phyloP scores from a whole-genome alignment of 2,113 vertebrate genomes.

The Felis chaus region DNA sequence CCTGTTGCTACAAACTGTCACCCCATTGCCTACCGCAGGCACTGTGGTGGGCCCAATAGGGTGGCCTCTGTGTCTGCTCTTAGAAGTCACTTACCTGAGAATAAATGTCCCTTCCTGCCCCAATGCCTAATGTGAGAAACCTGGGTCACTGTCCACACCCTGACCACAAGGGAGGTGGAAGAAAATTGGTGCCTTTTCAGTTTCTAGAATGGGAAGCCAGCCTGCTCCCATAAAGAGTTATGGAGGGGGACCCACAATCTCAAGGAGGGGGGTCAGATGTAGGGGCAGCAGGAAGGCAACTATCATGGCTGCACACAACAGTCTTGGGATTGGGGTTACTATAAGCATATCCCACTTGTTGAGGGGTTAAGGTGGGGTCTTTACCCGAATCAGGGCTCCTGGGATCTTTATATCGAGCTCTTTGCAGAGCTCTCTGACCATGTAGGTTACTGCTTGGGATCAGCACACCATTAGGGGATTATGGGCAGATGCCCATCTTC shows the following conservation, averaged over 20 bases:
- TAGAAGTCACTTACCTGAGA: background rate
- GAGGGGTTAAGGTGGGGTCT: background rate
- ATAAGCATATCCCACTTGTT: background rate
- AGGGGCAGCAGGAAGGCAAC: background rate
- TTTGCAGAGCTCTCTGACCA: background rate
- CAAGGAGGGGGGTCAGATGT: background rate
- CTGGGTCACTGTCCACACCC: background rate
- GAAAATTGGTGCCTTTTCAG: background rate
- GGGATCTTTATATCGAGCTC: background rate
- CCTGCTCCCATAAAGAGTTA: background rate
- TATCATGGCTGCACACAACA: background rate
- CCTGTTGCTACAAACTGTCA: background rate
- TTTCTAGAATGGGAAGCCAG: background rate
- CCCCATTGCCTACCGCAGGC: background rate
- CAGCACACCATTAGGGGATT: background rate
- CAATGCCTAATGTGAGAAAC: background rate
- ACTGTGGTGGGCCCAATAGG: background rate
- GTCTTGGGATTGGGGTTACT: background rate
- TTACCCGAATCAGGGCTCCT: background rate
- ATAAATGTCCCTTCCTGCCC: background rate
- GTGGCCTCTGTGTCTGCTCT: background rate
- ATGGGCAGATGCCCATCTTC: background rate
- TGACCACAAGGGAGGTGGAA: background rate
- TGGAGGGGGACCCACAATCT: background rate
- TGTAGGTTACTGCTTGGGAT: background rate